Base-by-base conservation (phyloP, 2,113 vertebrate genomes). In the Pholis gunnellus region DNA sequence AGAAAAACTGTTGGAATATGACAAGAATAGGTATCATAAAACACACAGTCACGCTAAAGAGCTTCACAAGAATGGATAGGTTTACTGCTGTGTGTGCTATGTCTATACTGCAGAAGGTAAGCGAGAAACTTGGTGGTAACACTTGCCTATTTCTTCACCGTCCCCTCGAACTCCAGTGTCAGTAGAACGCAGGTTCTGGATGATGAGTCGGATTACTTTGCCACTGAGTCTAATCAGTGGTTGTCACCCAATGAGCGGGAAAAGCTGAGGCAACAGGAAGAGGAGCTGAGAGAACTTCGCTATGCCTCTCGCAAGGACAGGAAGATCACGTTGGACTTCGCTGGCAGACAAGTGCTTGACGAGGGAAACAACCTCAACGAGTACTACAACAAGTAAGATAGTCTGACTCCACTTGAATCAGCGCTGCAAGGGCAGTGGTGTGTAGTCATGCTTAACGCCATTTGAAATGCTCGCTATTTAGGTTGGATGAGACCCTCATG, bases 181-280 rank as follows among this genome's bases (percentile, higher is more conserved):
- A 96, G 95, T 29, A 97, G 98, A 63, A 99, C 98, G 0, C 98
- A 97, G 87, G 98, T 99, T 56, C 96, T 99, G 9, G 98, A 99
- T 5, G 98, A 99, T 6, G 97, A 99, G 67, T 97, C 96, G 0
- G 98, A 99, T 94, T 99, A 99, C 91, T 99, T 99, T 89, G 96
- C 97, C 25, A 93, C 96, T 0, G 97, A 99, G 81, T 97, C 98
- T 89, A 99, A 99, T 90, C 97, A 98, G 92, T 99, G 98, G 98
- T 93, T 99, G 1, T 97, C 97, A 9, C 96, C 96, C 60, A 81
- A 92, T 38, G 98, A 99, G 70, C 94, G 97, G 3, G 96, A 97
- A 29, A 91, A 93, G 0, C 87, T 99, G 56, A 96, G 94, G 85
- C 97, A 95, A 79, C 95, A 92, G 78, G 97, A 98, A 52, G 96